Base-by-base conservation (phyloP, 2,113 vertebrate genomes). In the Chaetorhynchus papuensis region DNA sequence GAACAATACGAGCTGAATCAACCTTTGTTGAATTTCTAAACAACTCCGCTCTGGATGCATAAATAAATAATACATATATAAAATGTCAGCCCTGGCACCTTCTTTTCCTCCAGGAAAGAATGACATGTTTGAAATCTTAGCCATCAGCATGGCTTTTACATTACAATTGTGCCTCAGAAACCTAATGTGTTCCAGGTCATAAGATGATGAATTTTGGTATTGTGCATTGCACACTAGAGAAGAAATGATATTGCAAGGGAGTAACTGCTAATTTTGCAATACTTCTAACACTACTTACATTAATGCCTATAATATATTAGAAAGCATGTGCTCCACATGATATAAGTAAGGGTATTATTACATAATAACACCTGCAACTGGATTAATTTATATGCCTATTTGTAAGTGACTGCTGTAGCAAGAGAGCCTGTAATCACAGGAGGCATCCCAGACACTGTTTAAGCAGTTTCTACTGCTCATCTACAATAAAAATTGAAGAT, bases 1-100 rank as follows among this genome's bases (percentile, higher is more conserved):
- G 95, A 98, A 98, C 98, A 98, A 98, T 98, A 97, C 96, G 96
- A 96, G 84, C 97, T 97, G 97, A 98, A 97, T 96, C 96, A 98
- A 97, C 96, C 97, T 98, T 97, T 98, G 97, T 97, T 96, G 93
- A 82, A 84, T 97, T 98, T 92, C 95, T 96, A 96, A 98, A 97
- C 95, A 97, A 97, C 96, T 96, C 91, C 24, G 26, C 89, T 97
- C 96, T 87, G 91, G 95, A 95, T 89, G 94, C 96, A 97, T 97
- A 97, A 96, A 98, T 97, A 97, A 97, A 94, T 89, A 95, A 93
- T 66, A 95, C 7, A 19, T 71, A 90, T 70, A 92, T 83, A 92
- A 95, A 93, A 89, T 75, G 80, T 84, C 89, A 81, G 86, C 64
- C 80, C 42, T n/a, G 60, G 72, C 86, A 95, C 93, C 74, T 91